phyloP scores from a whole-genome alignment of 37 sponge, comb jelly and placozoan species.

The Haliclona indistincta region DNA sequence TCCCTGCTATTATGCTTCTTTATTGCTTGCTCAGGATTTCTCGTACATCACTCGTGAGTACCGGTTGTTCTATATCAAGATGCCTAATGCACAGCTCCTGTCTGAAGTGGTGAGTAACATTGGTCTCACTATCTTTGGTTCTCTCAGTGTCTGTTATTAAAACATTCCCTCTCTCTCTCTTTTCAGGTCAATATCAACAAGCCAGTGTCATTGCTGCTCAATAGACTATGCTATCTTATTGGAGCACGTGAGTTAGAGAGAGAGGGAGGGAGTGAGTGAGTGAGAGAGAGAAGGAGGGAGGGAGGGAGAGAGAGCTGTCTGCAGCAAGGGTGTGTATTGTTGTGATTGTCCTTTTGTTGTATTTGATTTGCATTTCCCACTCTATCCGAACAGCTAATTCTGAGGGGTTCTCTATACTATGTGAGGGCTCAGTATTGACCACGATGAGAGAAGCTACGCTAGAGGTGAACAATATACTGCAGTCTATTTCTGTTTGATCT shows the following conservation, averaged over 20 bases:
- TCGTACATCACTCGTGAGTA: constrained; percentile 43
- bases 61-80: constrained; percentile 50
- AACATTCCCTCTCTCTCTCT: too few species aligned
- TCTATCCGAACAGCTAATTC: constrained; percentile 19
- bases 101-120: constrained; percentile 28
- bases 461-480: background rate
- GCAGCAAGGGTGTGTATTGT: background rate
- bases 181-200: constrained; percentile 43
- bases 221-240: constrained; percentile 39
- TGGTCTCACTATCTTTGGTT: background rate
- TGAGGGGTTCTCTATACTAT: constrained; percentile 43
- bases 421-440: constrained; percentile 67
- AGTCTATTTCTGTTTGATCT: background rate
- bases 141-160: background rate
- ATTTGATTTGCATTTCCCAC: background rate
- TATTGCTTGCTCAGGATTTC: constrained; percentile 31
- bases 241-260: constrained; percentile 55
- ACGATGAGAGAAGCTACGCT: constrained; percentile 38
- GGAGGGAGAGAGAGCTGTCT: too few species aligned
- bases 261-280: too few species aligned
- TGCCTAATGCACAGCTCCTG: constrained; percentile 42
- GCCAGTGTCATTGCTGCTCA: constrained; percentile 38
- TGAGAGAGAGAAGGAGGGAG: constrained; percentile 32
- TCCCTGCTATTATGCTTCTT: background rate
- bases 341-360: background rate